phyloP scores from a whole-genome alignment of 2,888 invertebrate genomes.

The Agonopterix arenella region DNA sequence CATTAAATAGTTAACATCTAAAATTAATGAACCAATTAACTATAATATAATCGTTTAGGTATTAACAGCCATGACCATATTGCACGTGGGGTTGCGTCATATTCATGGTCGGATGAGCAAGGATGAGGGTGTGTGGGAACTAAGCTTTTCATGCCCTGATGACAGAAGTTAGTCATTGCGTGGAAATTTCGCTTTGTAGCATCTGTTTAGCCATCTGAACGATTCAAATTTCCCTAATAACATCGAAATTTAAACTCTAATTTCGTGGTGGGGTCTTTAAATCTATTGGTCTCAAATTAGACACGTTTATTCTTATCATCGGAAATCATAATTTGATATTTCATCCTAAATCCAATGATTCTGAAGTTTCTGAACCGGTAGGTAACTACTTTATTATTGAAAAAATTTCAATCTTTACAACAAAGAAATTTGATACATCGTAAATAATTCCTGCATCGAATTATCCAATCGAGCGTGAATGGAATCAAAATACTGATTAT shows the following conservation, averaged over 20 bases:
- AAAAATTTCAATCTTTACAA: neutral
- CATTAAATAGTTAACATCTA: neutral
- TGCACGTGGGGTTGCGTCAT: slow-evolving; percentile 36
- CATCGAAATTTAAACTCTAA: too few species aligned
- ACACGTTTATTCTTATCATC: too few species aligned
- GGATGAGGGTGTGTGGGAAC: slow-evolving; percentile 32
- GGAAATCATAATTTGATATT: too few species aligned
- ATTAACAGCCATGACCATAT: slow-evolving; percentile 52
- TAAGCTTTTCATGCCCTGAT: neutral
- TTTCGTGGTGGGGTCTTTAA: too few species aligned
- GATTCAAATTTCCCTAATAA: too few species aligned
- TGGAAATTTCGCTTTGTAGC: too few species aligned
- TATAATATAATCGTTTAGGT: slow-evolving; percentile 34
- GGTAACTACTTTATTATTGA: too few species aligned
- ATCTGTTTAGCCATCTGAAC: too few species aligned
- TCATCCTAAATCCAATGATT: too few species aligned
- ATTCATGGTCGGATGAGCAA: slow-evolving; percentile 37
- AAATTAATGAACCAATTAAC: neutral
- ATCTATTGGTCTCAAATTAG: too few species aligned
- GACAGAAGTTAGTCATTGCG: too few species aligned
- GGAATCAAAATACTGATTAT: slow-evolving; percentile 64
- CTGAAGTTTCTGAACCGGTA: too few species aligned
- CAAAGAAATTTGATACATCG: slow-evolving; percentile 11
- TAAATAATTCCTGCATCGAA: slow-evolving; percentile 34
- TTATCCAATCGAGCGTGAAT: slow-evolving; percentile 51